Conservation (phyloP, 2,888 invertebrate species). For the Trichopoda pennipes region DNA sequence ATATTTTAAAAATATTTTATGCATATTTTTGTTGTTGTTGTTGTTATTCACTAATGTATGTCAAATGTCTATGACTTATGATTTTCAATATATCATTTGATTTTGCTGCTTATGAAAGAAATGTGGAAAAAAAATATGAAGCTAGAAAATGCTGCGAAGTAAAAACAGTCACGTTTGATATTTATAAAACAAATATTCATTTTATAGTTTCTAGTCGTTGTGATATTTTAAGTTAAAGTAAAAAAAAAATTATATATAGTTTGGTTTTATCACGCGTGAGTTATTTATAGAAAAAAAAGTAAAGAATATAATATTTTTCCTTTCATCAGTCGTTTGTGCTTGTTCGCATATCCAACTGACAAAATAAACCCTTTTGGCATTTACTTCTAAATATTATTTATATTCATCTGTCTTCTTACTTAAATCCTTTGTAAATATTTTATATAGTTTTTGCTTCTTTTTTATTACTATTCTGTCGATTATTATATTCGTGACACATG, state of each 20-base stretch:
- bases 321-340: too few species aligned
- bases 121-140: not conserved
- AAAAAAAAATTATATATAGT: not conserved
- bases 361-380: slow-evolving; percentile 53
- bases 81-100: slow-evolving; percentile 65
- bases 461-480: slow-evolving; percentile 1
- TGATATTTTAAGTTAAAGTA: slow-evolving; percentile 16
- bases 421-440: slow-evolving; percentile 27
- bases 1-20: not conserved
- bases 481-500: slow-evolving; percentile 54
- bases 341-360: slow-evolving; percentile 37
- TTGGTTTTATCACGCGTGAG: slow-evolving; percentile 49
- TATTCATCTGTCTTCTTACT: slow-evolving; percentile 18
- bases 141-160: not conserved
- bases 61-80: slow-evolving; percentile 68
- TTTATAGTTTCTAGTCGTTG: slow-evolving; percentile 42
- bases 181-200: slow-evolving; percentile 50
- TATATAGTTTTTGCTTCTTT: too few species aligned
- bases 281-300: slow-evolving; percentile 29
- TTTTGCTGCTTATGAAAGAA: slow-evolving; percentile 37
- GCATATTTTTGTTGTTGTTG: slow-evolving; percentile 28
- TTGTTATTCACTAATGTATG: slow-evolving; percentile 56
- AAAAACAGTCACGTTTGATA: slow-evolving; percentile 64
- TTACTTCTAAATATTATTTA: slow-evolving; percentile 9
- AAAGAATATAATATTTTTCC: too few species aligned